Conservation (phyloP, 2,797 vertebrate species). For the Potorous gilbertii region DNA sequence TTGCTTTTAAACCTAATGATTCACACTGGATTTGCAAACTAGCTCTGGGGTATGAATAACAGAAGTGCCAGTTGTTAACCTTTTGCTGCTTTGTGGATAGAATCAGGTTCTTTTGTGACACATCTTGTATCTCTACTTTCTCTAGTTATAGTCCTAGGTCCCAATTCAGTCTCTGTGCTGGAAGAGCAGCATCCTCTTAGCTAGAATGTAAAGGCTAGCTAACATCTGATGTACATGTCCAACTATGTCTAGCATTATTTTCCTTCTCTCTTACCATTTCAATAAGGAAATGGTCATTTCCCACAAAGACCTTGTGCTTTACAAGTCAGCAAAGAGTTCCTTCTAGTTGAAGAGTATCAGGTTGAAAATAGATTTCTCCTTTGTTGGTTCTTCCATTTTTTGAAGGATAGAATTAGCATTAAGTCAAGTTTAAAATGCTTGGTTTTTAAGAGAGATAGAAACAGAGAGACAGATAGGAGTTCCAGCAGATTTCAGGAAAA, state of each 20-base stretch:
- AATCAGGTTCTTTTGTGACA: background rate
- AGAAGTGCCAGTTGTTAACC: background rate
- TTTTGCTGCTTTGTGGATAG: background rate
- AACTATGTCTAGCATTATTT: background rate
- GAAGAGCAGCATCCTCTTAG: background rate
- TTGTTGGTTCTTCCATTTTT: background rate
- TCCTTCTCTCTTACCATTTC: background rate
- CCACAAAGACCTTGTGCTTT: background rate
- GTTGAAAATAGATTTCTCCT: background rate
- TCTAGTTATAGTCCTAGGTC: background rate
- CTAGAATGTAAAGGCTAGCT: background rate
- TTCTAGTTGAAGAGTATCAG: background rate
- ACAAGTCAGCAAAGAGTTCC: background rate
- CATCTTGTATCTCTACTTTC: background rate
- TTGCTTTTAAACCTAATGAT: background rate
- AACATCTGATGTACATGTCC: background rate
- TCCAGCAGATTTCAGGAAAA: background rate
- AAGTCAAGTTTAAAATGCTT: no score
- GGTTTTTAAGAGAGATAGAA: background rate
- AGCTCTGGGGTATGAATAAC: background rate
- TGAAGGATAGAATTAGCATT: no score
- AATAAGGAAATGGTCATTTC: background rate
- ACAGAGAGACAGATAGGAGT: background rate
- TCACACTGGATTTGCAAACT: background rate
- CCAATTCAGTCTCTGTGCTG: background rate